Evolutionary conservation across 1,140 invertebrate species (phyloP).

Genomic region (Trichomalopsis sarcophagae): DNA sequence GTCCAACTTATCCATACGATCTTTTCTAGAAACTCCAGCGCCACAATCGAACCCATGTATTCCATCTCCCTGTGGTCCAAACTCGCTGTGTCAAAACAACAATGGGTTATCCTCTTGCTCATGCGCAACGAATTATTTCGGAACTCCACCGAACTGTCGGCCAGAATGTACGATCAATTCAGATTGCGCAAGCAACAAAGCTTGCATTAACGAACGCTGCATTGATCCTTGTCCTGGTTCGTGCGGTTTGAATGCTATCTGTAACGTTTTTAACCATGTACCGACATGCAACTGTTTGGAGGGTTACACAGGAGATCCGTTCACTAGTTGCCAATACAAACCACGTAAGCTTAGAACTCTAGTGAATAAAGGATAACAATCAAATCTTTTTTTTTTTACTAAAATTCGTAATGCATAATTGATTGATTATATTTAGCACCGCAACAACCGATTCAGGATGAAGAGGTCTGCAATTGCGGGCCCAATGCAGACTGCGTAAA

Average conservation of each 20-base stretch:
- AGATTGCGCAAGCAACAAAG: slow-evolving; percentile 83
- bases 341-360: slow-evolving; percentile 71
- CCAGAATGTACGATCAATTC: slow-evolving; percentile 83
- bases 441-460: slow-evolving; percentile 74
- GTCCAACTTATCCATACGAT: slow-evolving; percentile 64
- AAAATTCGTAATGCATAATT: slow-evolving; percentile 80
- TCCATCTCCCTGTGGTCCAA: slow-evolving; percentile 85
- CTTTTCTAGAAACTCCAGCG: slow-evolving; percentile 79
- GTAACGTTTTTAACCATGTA: slow-evolving; percentile 83
- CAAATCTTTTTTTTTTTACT: slow-evolving; percentile 55
- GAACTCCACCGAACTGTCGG: slow-evolving; percentile 85
- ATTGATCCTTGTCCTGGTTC: slow-evolving; percentile 83
- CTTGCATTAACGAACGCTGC: slow-evolving; percentile 83
- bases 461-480: slow-evolving; percentile 79
- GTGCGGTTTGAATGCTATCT: slow-evolving; percentile 84
- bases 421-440: slow-evolving; percentile 58
- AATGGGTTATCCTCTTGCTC: slow-evolving; percentile 74
- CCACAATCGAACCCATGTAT: slow-evolving; percentile 81
- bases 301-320: slow-evolving; percentile 84
- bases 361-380: slow-evolving; percentile 72
- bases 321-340: slow-evolving; percentile 61
- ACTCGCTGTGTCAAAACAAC: slow-evolving; percentile 78
- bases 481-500: slow-evolving; percentile 79
- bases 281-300: slow-evolving; percentile 81
- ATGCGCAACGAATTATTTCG: slow-evolving; percentile 82